These are phyloP conservation scores for Manis pentadactyla DNA, from an alignment of 2,797 vertebrate species.

Conservation along the genomic window DNA sequence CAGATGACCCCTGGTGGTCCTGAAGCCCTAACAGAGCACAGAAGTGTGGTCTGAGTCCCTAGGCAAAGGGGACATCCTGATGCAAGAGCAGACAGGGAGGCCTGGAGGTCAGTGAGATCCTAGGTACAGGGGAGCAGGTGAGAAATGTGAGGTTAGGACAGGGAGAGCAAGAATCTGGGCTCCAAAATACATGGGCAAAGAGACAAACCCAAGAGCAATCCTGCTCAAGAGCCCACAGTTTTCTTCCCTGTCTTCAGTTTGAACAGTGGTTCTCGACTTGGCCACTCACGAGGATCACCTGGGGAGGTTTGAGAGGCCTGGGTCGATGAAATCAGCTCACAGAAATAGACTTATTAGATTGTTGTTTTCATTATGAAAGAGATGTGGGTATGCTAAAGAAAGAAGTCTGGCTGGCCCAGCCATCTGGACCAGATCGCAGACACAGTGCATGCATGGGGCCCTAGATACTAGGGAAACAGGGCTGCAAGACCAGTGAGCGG, in stretches of 20 bases:
- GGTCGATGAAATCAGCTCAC: not conserved
- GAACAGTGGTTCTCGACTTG: not conserved
- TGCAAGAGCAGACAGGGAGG: not conserved
- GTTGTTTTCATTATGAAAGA: not conserved
- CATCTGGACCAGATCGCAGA: too few species aligned
- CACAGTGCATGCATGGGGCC: too few species aligned
- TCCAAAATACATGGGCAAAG: not conserved
- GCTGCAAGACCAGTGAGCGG: too few species aligned
- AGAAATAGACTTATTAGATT: not conserved
- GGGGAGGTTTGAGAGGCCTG: not conserved
- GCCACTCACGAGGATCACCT: not conserved
- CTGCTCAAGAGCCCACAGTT: not conserved
- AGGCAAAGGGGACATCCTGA: not conserved
- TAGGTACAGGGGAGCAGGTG: not conserved
- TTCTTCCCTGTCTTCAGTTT: not conserved
- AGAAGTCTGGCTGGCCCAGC: too few species aligned
- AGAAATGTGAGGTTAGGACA: not conserved
- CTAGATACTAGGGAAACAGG: too few species aligned
- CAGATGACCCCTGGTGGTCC: not conserved
- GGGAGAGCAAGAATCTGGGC: not conserved
- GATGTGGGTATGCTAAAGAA: rapidly evolving
- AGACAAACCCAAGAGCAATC: not conserved
- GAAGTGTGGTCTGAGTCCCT: not conserved
- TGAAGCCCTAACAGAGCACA: not conserved
- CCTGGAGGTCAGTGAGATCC: not conserved